These are phyloP conservation scores for Drosophila repleta DNA, from an alignment of 1,140 invertebrate species.

Conservation along the genomic window DNA sequence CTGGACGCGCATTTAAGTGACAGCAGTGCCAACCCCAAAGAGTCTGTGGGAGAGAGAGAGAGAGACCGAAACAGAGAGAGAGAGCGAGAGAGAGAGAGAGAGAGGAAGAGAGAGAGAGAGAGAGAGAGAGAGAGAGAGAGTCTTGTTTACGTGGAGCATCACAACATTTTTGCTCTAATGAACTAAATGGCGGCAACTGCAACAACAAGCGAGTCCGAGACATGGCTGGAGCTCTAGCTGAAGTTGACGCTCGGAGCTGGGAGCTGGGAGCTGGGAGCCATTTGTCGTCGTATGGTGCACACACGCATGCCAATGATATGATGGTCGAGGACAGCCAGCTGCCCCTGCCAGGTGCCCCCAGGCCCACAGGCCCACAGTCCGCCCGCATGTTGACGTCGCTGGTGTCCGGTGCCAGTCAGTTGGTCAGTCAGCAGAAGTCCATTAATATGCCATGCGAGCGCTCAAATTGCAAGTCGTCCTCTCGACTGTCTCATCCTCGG, in stretches of 20 bases:
- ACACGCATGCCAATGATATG: conserved; percentile 28
- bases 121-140: not conserved
- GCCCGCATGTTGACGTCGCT: conserved; percentile 3
- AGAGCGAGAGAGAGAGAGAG: not conserved
- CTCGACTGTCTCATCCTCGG: conserved; percentile 49
- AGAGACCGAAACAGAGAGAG: no score
- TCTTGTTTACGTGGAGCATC: conserved; percentile 61
- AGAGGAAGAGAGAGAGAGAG: not conserved
- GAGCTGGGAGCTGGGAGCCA: not conserved
- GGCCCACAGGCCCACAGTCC: no score
- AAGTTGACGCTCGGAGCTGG: not conserved
- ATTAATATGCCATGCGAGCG: conserved; percentile 75
- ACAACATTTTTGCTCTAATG: conserved; percentile 77
- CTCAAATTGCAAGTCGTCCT: conserved; percentile 77
- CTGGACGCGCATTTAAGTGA: conserved; percentile 33
- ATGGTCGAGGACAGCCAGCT: conserved; percentile 57
- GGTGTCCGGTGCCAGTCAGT: conserved; percentile 32
- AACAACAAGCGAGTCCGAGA: conserved; percentile 30
- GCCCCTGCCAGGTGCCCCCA: conserved; percentile 20
- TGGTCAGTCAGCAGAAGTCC: conserved; percentile 48
- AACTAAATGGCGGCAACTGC: conserved; percentile 71
- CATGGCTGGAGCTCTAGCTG: conserved; percentile 7
- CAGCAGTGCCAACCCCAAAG: conserved; percentile 18
- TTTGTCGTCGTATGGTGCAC: conserved; percentile 10
- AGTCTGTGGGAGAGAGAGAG: no score